phyloP scores from a whole-genome alignment of 2,113 vertebrate genomes.

The Tachysurus vachellii region DNA sequence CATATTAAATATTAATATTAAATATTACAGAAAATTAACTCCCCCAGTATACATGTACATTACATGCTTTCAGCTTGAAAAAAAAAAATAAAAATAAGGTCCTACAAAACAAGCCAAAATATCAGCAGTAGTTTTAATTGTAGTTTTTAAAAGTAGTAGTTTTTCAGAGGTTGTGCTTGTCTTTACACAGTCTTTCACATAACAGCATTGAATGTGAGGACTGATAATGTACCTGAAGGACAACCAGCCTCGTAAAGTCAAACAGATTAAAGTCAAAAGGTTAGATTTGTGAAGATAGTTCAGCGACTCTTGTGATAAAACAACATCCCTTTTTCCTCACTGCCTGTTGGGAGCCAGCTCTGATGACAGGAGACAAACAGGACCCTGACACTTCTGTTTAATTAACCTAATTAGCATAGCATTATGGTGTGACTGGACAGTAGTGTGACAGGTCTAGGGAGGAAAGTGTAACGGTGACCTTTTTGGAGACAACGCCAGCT shows the following conservation, averaged over 20 bases:
- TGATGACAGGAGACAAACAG: slow-evolving; percentile 78
- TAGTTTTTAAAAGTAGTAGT: not conserved
- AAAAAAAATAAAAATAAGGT: not conserved
- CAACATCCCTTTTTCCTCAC: slow-evolving; percentile 38
- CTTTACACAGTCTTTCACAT: not conserved
- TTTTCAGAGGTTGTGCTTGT: not conserved
- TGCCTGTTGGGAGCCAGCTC: slow-evolving; percentile 51
- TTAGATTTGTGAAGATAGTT: slow-evolving; percentile 59
- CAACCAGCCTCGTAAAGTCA: slow-evolving; percentile 10
- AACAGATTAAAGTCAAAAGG: slow-evolving; percentile 59
- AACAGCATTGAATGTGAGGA: not conserved
- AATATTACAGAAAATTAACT: not conserved
- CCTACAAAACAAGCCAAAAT: not conserved
- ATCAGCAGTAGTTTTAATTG: slow-evolving; percentile 13
- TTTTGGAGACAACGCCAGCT: slow-evolving; percentile 77
- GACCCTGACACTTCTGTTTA: slow-evolving; percentile 73
- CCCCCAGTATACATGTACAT: slow-evolving; percentile 4
- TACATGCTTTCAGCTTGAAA: not conserved
- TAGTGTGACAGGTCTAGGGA: slow-evolving; percentile 72
- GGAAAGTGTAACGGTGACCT: slow-evolving; percentile 75
- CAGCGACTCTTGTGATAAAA: slow-evolving; percentile 66
- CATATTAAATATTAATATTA: not conserved
- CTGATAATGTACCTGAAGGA: not conserved
- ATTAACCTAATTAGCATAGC: slow-evolving; percentile 80
- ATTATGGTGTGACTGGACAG: slow-evolving; percentile 74